These are phyloP conservation scores for Panthera leo DNA, from an alignment of 2,113 vertebrate species.

Conservation along the genomic window DNA sequence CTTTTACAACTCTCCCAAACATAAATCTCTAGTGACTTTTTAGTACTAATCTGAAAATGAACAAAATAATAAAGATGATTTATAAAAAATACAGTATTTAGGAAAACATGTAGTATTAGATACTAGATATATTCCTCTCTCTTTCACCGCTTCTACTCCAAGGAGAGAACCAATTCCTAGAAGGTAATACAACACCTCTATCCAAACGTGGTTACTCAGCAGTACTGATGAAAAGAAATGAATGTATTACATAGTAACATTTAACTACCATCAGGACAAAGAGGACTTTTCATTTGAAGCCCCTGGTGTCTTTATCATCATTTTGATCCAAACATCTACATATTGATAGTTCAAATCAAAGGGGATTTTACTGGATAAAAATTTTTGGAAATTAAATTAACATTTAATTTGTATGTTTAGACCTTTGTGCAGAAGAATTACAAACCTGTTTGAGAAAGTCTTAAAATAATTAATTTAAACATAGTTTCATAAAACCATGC, in stretches of 20 bases:
- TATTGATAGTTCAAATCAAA: not conserved
- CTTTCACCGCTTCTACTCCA: not conserved
- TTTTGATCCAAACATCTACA: not conserved
- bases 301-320: not conserved
- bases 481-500: not conserved
- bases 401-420: not conserved
- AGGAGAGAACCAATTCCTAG: not conserved
- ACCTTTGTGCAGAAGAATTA: not conserved
- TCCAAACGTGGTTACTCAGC: not conserved
- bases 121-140: not conserved
- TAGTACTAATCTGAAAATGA: not conserved
- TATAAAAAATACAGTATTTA: not conserved
- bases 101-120: not conserved
- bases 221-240: not conserved
- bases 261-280: not conserved
- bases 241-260: not conserved
- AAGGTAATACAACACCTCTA: not conserved
- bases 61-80: conserved; percentile 6
- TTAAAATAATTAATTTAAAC: not conserved
- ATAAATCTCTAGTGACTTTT: not conserved
- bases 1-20: not conserved
- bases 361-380: not conserved
- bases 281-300: not conserved
- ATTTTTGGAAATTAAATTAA: not conserved
- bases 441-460: not conserved